These are phyloP conservation scores for Hapalemur alaotrensis DNA, from an alignment of 2,797 vertebrate genomes.

Conservation along the genomic window DNA sequence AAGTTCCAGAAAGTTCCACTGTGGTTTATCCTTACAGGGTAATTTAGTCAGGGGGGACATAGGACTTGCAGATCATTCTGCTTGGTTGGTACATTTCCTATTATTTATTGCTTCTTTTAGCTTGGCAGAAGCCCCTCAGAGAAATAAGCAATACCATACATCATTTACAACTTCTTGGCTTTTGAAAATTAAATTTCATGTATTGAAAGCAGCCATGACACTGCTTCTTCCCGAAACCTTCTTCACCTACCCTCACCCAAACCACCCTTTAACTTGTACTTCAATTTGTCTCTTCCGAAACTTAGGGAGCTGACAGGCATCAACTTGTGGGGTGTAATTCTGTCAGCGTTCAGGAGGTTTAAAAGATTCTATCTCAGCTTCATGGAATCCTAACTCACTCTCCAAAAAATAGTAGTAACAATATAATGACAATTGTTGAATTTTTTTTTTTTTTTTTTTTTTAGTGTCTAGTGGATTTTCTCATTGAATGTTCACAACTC, in stretches of 20 bases:
- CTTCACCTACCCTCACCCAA: neutral
- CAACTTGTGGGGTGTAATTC: rapidly evolving
- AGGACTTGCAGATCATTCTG: neutral
- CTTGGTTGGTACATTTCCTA: neutral
- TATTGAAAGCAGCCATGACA: neutral
- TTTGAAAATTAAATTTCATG: neutral
- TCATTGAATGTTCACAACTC: neutral
- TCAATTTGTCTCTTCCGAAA: neutral
- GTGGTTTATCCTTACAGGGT: neutral
- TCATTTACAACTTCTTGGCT: neutral
- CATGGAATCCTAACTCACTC: neutral
- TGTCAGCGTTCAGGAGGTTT: no score
- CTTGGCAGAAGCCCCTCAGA: neutral
- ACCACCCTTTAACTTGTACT: neutral
- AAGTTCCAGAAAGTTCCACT: neutral
- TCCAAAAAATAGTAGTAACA: neutral
- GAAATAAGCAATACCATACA: neutral
- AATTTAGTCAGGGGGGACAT: neutral
- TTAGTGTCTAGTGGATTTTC: neutral
- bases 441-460: no score
- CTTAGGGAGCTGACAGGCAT: rapidly evolving
- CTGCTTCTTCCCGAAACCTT: neutral
- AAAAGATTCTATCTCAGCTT: neutral
- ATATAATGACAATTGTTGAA: neutral
- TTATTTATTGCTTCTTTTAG: neutral